Evolutionary conservation across 2,113 vertebrate species (phyloP), one percentile per base, ranked within the genome.

Genomic region (Brienomyrus brachyistius): DNA sequence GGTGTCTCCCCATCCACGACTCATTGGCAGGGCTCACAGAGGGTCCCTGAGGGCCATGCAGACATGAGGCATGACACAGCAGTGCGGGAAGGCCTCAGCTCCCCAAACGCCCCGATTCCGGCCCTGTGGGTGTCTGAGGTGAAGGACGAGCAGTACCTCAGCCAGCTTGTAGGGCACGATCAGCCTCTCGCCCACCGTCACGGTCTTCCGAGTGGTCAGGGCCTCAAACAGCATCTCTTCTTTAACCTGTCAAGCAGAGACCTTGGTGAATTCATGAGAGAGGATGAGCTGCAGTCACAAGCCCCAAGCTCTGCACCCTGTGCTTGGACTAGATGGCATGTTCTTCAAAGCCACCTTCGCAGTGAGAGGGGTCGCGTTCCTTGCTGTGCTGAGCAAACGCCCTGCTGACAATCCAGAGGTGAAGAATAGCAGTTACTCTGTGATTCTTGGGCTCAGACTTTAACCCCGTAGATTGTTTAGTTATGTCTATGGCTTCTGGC

Each of bases 161-260:
- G 97, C 94, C 59, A 99, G 94, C 88, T 97, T 99, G 93, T 99
- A 99, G 0, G 98, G 98, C 86, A 99, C 95, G 50, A 99, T 97
- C 91, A 99, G 96, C 94, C 96, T 99, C 95, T 99, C 98, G 90
- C 98, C 98, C 43, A 99, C 98, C 0, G 98, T 99, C 59, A 99
- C 96, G 0, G 98, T 99, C 94, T 99, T 99, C 89, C 98, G 95
- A 0, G 98, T 99, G 40, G 98, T 98, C 92, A 99, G 94, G 45
- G 98, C 98, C 93, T 99, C 98, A 92, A 98, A 97, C 3, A 99
- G 95, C 97, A 97, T 98, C 92, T 99, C 98, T 92, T 99, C 98
- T 94, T 97, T 99, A 86, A 99, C 98, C 98, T 99, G 85, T 7
- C 91, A 40, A 10, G 88, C 17, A 86, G 31, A 82, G 5, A 62